A percentile compares a stretch with the other conserved stretches of the same genome.
phyloP scores from a whole-genome alignment of 2,113 vertebrate species.

The Petroica traversi region DNA sequence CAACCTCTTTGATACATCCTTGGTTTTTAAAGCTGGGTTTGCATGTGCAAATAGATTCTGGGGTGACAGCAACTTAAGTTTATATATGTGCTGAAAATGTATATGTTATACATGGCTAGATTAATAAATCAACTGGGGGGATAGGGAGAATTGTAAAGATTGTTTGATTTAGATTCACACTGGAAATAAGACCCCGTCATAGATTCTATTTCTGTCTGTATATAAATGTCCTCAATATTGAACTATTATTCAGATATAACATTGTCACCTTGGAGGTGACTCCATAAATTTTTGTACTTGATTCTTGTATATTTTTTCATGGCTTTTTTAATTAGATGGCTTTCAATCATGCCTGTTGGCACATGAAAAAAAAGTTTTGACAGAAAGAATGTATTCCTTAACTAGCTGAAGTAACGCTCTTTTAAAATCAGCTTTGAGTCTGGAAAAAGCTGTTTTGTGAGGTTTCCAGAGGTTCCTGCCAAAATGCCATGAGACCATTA shows the following conservation, averaged over 20 bases:
- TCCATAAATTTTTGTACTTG: background rate
- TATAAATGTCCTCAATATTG: background rate
- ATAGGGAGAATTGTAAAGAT: background rate
- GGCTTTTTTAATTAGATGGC: background rate
- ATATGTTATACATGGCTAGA: background rate
- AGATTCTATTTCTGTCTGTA: background rate
- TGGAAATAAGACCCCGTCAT: background rate
- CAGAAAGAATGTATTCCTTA: background rate
- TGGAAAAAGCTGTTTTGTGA: conserved; percentile 46
- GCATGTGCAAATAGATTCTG: background rate
- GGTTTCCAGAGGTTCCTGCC: conserved; percentile 32
- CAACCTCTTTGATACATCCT: background rate
- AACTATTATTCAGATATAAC: background rate
- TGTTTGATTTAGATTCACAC: background rate
- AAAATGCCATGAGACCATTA: conserved; percentile 37
- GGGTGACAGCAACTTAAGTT: background rate
- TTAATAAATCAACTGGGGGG: background rate
- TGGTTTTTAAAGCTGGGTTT: background rate
- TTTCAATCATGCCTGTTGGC: background rate
- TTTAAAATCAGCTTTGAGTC: conserved; percentile 17
- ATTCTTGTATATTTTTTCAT: background rate
- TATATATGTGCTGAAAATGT: background rate
- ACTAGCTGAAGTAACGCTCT: background rate
- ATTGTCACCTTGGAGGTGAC: background rate
- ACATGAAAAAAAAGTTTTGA: background rate